These are phyloP conservation scores for Drosophila bocki DNA, from an alignment of 1,140 invertebrate genomes.

Conservation along the genomic window DNA sequence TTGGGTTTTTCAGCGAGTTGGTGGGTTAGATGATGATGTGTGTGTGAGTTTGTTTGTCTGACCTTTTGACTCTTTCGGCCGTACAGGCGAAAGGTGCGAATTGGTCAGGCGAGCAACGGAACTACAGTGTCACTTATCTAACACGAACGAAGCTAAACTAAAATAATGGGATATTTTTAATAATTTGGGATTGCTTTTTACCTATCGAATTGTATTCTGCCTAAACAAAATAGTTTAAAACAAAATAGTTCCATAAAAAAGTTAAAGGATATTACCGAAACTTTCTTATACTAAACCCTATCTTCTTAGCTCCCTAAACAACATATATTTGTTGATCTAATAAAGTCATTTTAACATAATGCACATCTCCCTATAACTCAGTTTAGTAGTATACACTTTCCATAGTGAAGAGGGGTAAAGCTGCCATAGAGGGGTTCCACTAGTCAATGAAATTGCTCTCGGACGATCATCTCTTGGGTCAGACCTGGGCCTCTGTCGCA, in stretches of 20 bases:
- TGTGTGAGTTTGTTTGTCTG: slow-evolving; percentile 55
- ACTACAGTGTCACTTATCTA: background rate
- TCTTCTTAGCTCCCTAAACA: background rate
- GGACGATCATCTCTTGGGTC: slow-evolving; percentile 5
- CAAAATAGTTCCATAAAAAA: background rate
- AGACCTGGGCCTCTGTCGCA: background rate
- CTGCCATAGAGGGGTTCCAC: background rate
- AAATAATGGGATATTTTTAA: background rate
- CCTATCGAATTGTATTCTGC: background rate
- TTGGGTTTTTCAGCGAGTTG: background rate
- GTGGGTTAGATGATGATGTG: slow-evolving; percentile 9
- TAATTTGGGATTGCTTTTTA: background rate
- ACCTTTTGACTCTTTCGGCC: slow-evolving; percentile 69
- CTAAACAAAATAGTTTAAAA: background rate
- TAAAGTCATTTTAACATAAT: no score
- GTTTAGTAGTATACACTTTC: background rate
- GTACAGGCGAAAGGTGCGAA: slow-evolving; percentile 19
- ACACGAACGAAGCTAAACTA: slow-evolving; percentile 12
- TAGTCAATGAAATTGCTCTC: slow-evolving; percentile 6
- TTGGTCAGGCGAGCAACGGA: slow-evolving; percentile 2
- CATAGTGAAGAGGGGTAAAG: background rate
- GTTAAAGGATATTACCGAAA: background rate
- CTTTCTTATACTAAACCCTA: no score
- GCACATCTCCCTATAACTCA: no score
- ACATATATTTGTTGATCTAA: no score